phyloP scores from a whole-genome alignment of 2,113 vertebrate species.

The Lathamus discolor region DNA sequence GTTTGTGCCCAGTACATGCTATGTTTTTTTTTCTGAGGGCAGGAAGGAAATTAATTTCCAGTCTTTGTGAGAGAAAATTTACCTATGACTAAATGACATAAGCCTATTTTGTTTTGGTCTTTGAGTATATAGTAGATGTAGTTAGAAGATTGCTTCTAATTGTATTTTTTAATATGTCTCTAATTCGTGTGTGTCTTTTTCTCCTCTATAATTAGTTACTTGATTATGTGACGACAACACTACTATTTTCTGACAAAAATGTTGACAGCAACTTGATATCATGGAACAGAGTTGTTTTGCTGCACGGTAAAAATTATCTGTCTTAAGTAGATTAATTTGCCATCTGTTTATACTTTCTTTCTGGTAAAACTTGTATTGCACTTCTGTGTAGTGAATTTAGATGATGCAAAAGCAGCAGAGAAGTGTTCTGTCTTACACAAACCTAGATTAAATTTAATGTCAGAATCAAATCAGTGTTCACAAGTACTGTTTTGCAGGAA shows the following conservation, averaged over 20 bases:
- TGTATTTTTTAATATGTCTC: not conserved
- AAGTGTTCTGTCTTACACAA: not conserved
- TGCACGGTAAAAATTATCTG: constrained; percentile 82
- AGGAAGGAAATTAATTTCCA: not conserved
- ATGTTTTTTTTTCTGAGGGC: not conserved
- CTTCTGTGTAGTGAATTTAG: not conserved
- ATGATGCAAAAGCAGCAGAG: not conserved
- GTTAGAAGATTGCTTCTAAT: not conserved
- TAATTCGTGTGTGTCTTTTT: not conserved
- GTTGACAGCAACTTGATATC: constrained; percentile 93
- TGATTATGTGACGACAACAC: constrained; percentile 89
- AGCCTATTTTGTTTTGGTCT: not conserved
- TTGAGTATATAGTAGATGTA: not conserved
- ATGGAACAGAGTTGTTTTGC: constrained; percentile 95
- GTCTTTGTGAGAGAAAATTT: not conserved
- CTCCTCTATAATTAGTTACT: constrained; percentile 80
- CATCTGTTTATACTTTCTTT: not conserved
- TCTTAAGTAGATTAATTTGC: not conserved
- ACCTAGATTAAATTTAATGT: not conserved
- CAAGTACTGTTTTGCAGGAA: not conserved
- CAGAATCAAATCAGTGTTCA: not conserved
- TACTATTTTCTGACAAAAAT: constrained; percentile 94
- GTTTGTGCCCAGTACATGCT: not conserved
- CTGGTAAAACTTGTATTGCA: not conserved
- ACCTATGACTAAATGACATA: not conserved